Evolutionary conservation across 2,113 vertebrate species (phyloP), one percentile per base, ranked within the genome.

Genomic region (Arizona elegans): DNA sequence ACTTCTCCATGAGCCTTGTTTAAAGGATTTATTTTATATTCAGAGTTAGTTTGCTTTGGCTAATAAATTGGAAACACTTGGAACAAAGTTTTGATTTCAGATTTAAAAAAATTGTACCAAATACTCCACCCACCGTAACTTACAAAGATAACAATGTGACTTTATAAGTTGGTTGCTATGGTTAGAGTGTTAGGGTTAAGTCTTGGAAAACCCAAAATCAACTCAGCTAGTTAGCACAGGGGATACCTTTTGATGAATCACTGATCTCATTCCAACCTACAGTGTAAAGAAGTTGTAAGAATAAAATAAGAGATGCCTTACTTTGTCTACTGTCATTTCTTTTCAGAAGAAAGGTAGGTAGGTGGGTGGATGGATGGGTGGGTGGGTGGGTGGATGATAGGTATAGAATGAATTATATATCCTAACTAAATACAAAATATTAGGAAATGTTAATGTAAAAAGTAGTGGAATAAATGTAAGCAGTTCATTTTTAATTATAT

Each of bases 11-110:
- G 21, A 38, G 23, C 93, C 47, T 95, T 95, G 91, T 94, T 95
- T 96, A 92, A 94, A 94, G 55, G 26, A 43, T 94, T 94, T n/a
- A 87, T 70, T 94, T 95, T 92, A 56, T 11, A 87, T 54, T 93
- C 95, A 59, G 3, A 86, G 5, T 87, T 95, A 95, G 93, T 90
- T 85, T 91, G 10, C 47, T 70, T 43, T 65, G 55, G 87, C 62
- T 85, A 53, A 86, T 52, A 54, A 15, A 47, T 52, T 54, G 65
- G 47, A 89, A 88, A 88, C 21, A 58, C 53, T 38, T 58, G 75
- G 88, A 65, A 59, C 47, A 88, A 93, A 96, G 92, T 75, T 94
- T 91, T 94, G 90, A 94, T 93, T 91, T 94, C 87, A 62, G 59
- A 62, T 59, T 56, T 0, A 26, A 58, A 58, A 59, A 59, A 38